Conservation (phyloP, 2,113 vertebrate species). For the Brachypodius melanocephalos region DNA sequence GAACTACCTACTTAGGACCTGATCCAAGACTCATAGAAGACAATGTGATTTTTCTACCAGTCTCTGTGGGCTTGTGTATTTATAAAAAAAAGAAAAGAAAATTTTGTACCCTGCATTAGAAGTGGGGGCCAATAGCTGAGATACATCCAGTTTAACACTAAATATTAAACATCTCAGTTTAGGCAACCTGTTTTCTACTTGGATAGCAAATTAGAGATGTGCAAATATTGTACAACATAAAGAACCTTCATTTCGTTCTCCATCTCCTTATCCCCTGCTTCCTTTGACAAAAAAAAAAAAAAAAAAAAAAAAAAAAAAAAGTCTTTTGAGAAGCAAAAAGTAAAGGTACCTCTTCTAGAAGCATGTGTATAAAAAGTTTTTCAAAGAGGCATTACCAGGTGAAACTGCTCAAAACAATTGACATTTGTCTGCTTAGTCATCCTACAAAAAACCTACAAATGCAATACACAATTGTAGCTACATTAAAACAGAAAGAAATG, state of each 20-base stretch:
- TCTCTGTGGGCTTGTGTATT: not conserved
- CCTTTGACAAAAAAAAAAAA: not conserved
- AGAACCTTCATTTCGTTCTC: not conserved
- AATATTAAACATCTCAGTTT: not conserved
- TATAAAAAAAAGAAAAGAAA: not conserved
- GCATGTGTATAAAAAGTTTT: not conserved
- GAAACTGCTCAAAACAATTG: fast-evolving
- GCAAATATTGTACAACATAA: not conserved
- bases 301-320: not conserved
- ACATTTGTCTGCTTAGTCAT: not conserved
- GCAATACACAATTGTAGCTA: not conserved
- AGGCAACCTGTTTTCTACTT: not conserved
- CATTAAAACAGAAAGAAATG: not conserved
- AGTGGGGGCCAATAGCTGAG: not conserved
- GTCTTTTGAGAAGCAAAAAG: not conserved
- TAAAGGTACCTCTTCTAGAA: not conserved
- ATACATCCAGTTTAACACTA: not conserved
- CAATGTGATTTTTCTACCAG: not conserved
- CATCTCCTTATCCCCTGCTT: not conserved
- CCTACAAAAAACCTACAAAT: not conserved
- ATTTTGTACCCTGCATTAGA: not conserved
- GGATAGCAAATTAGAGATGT: not conserved
- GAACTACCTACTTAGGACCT: not conserved
- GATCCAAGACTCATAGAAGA: not conserved
- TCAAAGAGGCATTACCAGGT: not conserved